A percentile compares a stretch with the other conserved stretches of the same genome.
These are phyloP conservation scores for Drosophila nasuta DNA, from an alignment of 1,140 invertebrate genomes.

Conservation along the genomic window DNA sequence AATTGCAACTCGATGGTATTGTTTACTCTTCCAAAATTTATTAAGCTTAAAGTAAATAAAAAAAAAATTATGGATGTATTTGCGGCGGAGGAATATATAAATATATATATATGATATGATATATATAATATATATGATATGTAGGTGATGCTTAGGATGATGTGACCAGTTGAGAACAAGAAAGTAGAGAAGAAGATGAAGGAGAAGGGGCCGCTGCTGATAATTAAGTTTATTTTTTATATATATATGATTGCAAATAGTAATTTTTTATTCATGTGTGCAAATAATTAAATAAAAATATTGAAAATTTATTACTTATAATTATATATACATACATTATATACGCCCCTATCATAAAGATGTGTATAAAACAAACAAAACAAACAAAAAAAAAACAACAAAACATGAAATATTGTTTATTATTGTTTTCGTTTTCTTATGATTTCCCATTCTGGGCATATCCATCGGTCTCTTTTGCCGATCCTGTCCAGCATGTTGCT, in stretches of 20 bases:
- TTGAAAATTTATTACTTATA: constrained; percentile 82
- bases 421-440: constrained; percentile 66
- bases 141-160: constrained; percentile 41
- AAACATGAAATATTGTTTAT: constrained; percentile 51
- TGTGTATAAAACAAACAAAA: constrained; percentile 60
- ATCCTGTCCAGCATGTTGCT: constrained; percentile 48
- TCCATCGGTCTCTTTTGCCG: constrained; percentile 30
- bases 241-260: constrained; percentile 84
- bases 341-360: constrained; percentile 62
- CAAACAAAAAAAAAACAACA: neutral
- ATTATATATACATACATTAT: constrained; percentile 76
- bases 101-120: constrained; percentile 40
- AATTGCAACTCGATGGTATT: constrained; percentile 82
- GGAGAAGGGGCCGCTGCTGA: constrained; percentile 53
- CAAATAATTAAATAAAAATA: constrained; percentile 78
- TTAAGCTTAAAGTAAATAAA: constrained; percentile 76
- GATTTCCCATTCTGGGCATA: constrained; percentile 50
- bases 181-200: constrained; percentile 43
- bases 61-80: constrained; percentile 34
- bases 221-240: constrained; percentile 84
- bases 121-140: constrained; percentile 43
- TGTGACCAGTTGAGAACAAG: constrained; percentile 41
- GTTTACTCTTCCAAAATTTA: constrained; percentile 83
- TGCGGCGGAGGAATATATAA: constrained; percentile 35
- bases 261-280: constrained; percentile 83